Conservation (phyloP, 2,888 invertebrate species). For the Nomada fabriciana region DNA sequence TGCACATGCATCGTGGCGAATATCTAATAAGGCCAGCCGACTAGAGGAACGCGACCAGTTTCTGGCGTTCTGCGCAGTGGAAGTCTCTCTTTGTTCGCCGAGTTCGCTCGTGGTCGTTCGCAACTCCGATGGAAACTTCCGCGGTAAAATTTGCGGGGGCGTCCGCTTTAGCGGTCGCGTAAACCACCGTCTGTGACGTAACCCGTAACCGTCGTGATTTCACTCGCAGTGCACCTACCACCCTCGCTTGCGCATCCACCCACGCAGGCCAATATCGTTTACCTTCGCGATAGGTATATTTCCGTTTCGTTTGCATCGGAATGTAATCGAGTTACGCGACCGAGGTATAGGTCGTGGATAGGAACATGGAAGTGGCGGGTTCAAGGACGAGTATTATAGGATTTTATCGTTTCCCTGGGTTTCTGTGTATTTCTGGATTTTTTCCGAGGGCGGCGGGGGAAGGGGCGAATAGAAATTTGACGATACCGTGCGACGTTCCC, state of each 20-base stretch:
- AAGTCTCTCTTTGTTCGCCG: background rate
- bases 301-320: constrained; percentile 37
- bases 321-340: constrained; percentile 49
- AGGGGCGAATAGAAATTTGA: no score
- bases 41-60: background rate
- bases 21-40: constrained; percentile 3
- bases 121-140: constrained; percentile 43
- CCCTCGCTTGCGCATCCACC: constrained; percentile 21
- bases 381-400: constrained; percentile 56
- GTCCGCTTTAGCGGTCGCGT: constrained; percentile 26
- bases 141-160: constrained; percentile 23
- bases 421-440: constrained; percentile 1
- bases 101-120: background rate
- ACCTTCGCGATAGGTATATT: constrained; percentile 15
- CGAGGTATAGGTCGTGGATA: constrained; percentile 45
- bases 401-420: constrained; percentile 30
- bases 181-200: constrained; percentile 42
- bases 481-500: background rate
- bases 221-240: constrained; percentile 20
- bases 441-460: background rate
- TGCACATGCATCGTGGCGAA: constrained; percentile 4
- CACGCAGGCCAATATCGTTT: background rate
- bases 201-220: constrained; percentile 32
- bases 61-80: constrained; percentile 37
- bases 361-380: constrained; percentile 19